Evolutionary conservation across 2,797 vertebrate genomes (phyloP).

Genomic region (Danio jaintianensis): DNA sequence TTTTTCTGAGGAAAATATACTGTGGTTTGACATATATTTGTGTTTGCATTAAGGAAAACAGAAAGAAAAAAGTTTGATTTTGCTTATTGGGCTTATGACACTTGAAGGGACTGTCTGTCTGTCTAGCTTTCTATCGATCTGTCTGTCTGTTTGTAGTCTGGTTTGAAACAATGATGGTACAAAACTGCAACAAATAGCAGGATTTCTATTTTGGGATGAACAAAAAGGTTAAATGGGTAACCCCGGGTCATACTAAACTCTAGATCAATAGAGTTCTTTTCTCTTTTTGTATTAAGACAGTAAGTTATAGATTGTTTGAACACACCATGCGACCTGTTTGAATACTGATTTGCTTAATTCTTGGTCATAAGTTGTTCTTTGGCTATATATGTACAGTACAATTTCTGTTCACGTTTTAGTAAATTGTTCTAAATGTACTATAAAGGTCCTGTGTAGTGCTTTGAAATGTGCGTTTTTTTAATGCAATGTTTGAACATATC

Average conservation of each 20-base stretch:
- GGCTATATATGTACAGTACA: too few relatives aligned
- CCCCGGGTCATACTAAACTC: background rate
- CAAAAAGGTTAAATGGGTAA: background rate
- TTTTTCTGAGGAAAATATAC: conserved; percentile 15
- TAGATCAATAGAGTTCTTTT: background rate
- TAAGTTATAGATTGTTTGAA: background rate
- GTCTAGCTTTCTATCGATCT: too few relatives aligned
- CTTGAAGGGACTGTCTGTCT: background rate
- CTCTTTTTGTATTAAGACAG: background rate
- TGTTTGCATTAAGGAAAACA: background rate
- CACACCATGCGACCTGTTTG: background rate
- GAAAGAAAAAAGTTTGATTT: background rate
- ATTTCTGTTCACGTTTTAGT: too few relatives aligned
- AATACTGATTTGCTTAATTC: too few relatives aligned
- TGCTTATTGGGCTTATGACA: background rate
- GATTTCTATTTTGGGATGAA: background rate
- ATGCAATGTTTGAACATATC: too few relatives aligned
- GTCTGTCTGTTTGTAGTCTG: too few relatives aligned
- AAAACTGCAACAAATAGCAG: too few relatives aligned
- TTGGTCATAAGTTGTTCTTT: background rate
- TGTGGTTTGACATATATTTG: background rate
- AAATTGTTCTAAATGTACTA: background rate
- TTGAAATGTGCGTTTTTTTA: too few relatives aligned
- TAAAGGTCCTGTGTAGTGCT: too few relatives aligned
- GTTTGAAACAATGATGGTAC: too few relatives aligned